A percentile compares a stretch with the other conserved stretches of the same genome.
phyloP scores from a whole-genome alignment of 2,888 invertebrate genomes.

The Cheilosia urbana region DNA sequence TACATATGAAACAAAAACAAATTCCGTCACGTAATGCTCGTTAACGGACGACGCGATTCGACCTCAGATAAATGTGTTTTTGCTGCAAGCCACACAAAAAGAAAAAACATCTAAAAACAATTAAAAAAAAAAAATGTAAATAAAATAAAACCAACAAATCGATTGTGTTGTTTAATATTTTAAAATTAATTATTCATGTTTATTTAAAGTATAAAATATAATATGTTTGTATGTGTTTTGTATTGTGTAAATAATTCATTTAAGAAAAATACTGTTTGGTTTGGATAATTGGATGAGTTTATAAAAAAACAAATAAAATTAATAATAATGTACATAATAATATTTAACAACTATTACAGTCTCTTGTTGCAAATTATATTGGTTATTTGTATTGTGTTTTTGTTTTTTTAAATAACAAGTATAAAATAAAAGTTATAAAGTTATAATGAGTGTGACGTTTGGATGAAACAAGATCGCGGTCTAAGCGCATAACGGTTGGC shows the following conservation, averaged over 20 bases:
- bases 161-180: slow-evolving; percentile 39
- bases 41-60: too few species aligned
- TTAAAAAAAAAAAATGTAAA: neutral
- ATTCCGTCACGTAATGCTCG: too few species aligned
- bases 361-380: slow-evolving; percentile 69
- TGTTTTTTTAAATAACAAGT: slow-evolving; percentile 44
- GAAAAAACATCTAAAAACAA: neutral
- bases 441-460: neutral
- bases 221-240: slow-evolving; percentile 47
- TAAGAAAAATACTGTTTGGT: slow-evolving; percentile 72
- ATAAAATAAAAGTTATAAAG: neutral
- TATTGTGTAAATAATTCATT: slow-evolving; percentile 68
- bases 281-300: slow-evolving; percentile 45
- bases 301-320: slow-evolving; percentile 30
- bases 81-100: neutral
- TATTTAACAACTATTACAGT: slow-evolving; percentile 66
- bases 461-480: neutral
- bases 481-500: neutral
- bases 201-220: slow-evolving; percentile 64
- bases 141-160: slow-evolving; percentile 59
- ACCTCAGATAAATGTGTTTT: slow-evolving; percentile 15
- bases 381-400: slow-evolving; percentile 19
- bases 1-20: too few species aligned
- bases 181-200: slow-evolving; percentile 48
- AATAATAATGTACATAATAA: slow-evolving; percentile 27